These are phyloP conservation scores for Eubasilissa regina DNA, from an alignment of 1,140 invertebrate genomes.

Conservation along the genomic window DNA sequence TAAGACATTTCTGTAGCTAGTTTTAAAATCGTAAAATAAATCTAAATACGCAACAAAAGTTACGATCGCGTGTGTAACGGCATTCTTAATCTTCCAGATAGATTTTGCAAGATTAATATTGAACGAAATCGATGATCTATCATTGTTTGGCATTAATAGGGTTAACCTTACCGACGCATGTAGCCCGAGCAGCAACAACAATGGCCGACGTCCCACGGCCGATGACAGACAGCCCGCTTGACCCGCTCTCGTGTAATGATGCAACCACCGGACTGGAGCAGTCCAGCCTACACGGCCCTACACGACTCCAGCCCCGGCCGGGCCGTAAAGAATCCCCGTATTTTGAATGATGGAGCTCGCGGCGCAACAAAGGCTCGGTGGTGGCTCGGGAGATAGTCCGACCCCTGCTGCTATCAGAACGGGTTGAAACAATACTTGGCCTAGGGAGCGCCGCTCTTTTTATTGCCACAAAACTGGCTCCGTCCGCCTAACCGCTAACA, in stretches of 20 bases:
- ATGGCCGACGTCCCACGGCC: slow-evolving; percentile 17
- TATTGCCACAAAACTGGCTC: slow-evolving; percentile 16
- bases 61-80: neutral
- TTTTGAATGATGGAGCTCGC: slow-evolving; percentile 44
- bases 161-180: slow-evolving; percentile 14
- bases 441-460: slow-evolving; percentile 11
- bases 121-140: neutral
- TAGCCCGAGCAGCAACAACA: slow-evolving; percentile 9
- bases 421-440: slow-evolving; percentile 38
- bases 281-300: slow-evolving; percentile 16
- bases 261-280: slow-evolving; percentile 30
- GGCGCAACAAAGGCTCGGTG: slow-evolving; percentile 51
- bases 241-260: slow-evolving; percentile 35
- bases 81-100: neutral
- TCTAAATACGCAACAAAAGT: neutral
- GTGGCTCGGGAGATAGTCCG: slow-evolving; percentile 31
- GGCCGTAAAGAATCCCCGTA: slow-evolving; percentile 36
- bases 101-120: neutral
- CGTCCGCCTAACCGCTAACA: slow-evolving; percentile 12
- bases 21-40: neutral
- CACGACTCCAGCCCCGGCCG: neutral
- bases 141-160: slow-evolving; percentile 5
- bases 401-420: slow-evolving; percentile 37
- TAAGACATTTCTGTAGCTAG: neutral
- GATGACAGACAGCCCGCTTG: slow-evolving; percentile 20